Evolutionary conservation across 2,797 vertebrate species (phyloP).

Genomic region (Staurois parvus): DNA sequence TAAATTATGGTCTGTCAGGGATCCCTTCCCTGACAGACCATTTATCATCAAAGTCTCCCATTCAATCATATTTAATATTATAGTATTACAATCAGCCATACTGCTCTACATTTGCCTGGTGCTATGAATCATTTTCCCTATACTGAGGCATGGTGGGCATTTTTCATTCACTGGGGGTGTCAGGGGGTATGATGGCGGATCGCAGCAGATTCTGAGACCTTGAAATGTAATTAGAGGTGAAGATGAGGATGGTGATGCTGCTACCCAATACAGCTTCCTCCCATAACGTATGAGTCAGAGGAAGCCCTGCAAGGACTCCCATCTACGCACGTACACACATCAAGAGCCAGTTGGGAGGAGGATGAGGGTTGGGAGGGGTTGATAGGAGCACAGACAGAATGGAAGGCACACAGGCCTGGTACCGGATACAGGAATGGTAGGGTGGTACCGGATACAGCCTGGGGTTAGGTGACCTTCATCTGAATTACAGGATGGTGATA

Average conservation of each 20-base stretch:
- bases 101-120: too few species aligned
- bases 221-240: slow-evolving; percentile 29
- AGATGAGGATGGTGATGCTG: slow-evolving; percentile 25
- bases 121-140: too few species aligned
- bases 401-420: not conserved
- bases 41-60: too few species aligned
- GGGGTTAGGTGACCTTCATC: too few species aligned
- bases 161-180: not conserved
- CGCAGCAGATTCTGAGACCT: not conserved
- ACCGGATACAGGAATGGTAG: too few species aligned
- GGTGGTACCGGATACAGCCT: too few species aligned
- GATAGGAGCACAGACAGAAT: not conserved
- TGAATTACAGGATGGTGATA: too few species aligned
- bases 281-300: slow-evolving; percentile 69
- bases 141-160: too few species aligned
- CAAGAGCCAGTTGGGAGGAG: slow-evolving; percentile 53
- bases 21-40: too few species aligned
- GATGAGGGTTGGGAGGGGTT: slow-evolving; percentile 48
- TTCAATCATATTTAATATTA: too few species aligned
- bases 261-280: slow-evolving; percentile 31
- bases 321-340: slow-evolving; percentile 84
- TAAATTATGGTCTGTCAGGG: too few species aligned
- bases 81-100: too few species aligned
- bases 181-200: not conserved
- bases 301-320: slow-evolving; percentile 70